Base-by-base conservation (phyloP, 2,797 vertebrate genomes). In the Sebastes elongatus region DNA sequence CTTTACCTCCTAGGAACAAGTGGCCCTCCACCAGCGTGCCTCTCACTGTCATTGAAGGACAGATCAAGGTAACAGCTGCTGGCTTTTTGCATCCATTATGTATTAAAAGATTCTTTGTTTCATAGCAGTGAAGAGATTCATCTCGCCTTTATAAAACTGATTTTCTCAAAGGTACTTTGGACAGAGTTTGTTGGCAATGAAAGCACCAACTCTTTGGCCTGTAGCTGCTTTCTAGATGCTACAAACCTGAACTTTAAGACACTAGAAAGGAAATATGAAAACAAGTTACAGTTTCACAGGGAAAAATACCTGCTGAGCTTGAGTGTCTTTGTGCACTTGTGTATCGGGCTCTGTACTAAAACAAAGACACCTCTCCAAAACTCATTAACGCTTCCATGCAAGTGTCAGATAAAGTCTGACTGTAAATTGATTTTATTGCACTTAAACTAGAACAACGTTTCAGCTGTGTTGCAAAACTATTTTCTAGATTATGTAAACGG, bases 21-120 rank as follows among this genome's bases (percentile, higher is more conserved):
- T 96, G 96, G 96, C 96, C 96, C 84, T 94, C 95, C 90, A 96
- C 95, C 92, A 92, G 92, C 71, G 95, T 95, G 93, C 95, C 95
- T 94, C 93, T 96, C 90, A 92, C 93, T 71, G 88, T 96, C 92
- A 88, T 95, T 23, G 92, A 96, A 92, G 95, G 95, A 92, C 94
- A 95, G 79, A 94, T 84, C 82, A 96, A 96, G 96, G 96, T 96
- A 93, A 87, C 69, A 76, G 82, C 88, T 86, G 77, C 71, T 30
- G 78, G 64, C 82, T 72, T 52, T 73, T 20, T 70, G 53, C 81
- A 74, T 82, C 71, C 59, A 66, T 86, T 85, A 55, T 80, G 61
- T 72, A 59, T 49, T 68, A 28, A 74, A 83, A 71, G 6, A 55
- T 3, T 13, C 59, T 75, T 76, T 76, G 72, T 70, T 42, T 38